Percentiles rank a stretch among this genome's conserved stretches.
phyloP scores from a whole-genome alignment of 1,140 invertebrate species.

The Microplitis mediator region DNA sequence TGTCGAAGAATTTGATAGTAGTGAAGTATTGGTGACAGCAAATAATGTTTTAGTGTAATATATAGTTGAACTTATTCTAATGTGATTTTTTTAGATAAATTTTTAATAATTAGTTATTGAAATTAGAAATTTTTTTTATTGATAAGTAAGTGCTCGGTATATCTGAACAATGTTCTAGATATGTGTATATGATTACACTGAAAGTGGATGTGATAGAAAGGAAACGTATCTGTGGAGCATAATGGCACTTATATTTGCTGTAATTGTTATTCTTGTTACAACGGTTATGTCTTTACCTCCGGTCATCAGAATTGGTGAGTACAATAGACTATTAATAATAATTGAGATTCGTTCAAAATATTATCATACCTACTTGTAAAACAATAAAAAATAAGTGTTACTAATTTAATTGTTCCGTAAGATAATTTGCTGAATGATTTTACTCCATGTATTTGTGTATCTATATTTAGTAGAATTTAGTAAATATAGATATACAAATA shows the following conservation, averaged over 20 bases:
- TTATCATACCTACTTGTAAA: not conserved
- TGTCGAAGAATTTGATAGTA: no score
- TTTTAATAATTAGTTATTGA: no score
- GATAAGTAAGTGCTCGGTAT: constrained; percentile 28
- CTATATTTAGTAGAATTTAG: no score
- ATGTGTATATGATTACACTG: constrained; percentile 37
- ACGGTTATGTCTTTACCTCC: constrained; percentile 66
- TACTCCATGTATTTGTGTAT: no score
- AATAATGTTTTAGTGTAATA: no score
- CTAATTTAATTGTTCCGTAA: no score
- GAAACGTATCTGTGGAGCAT: constrained; percentile 39
- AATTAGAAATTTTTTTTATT: not conserved
- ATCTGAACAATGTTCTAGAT: constrained; percentile 52
- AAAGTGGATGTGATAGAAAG: constrained; percentile 32
- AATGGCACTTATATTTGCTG: constrained; percentile 59
- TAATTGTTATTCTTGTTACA: constrained; percentile 59
- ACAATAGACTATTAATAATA: not conserved
- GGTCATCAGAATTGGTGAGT: constrained; percentile 73
- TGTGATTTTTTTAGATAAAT: no score
- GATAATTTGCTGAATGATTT: no score
- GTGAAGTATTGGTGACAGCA: no score
- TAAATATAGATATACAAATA: no score
- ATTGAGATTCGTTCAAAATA: no score
- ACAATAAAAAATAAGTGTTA: not conserved
- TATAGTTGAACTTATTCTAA: no score